Conservation (phyloP, 2,797 vertebrate species). For the Triplophysa bombifrons region DNA sequence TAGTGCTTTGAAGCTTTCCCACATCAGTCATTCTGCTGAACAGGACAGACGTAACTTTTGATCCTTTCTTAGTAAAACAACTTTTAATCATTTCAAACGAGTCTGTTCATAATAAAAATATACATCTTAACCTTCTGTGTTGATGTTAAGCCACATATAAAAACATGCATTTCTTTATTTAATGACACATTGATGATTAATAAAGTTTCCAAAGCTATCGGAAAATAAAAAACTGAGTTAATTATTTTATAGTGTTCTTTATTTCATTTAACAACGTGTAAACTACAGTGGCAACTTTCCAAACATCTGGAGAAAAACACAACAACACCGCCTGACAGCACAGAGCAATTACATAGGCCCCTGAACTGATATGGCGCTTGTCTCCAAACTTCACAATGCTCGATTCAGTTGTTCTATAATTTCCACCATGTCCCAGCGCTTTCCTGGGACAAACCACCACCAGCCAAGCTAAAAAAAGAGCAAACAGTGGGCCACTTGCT, state of each 20-base stretch:
- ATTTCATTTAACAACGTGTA: not conserved
- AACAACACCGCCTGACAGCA: conserved; percentile 42
- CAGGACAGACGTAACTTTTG: not conserved
- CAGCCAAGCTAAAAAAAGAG: conserved; percentile 58
- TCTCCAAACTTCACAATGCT: conserved; percentile 55
- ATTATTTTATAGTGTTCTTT: not conserved
- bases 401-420: conserved; percentile 52
- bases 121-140: not conserved
- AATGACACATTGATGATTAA: not conserved
- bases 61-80: not conserved
- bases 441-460: conserved; percentile 58
- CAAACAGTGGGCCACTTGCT: conserved; percentile 49
- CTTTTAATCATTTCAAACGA: not conserved
- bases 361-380: conserved; percentile 48
- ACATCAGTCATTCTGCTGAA: not conserved
- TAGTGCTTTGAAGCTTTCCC: not conserved
- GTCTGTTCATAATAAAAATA: no score
- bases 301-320: conserved; percentile 37
- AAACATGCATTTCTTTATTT: not conserved
- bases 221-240: not conserved
- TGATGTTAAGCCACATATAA: not conserved
- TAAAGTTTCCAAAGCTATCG: not conserved
- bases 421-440: conserved; percentile 50
- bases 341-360: conserved; percentile 47
- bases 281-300: not conserved